Base-by-base conservation (phyloP, 2,888 invertebrate genomes). In the Zonitis immaculata region DNA sequence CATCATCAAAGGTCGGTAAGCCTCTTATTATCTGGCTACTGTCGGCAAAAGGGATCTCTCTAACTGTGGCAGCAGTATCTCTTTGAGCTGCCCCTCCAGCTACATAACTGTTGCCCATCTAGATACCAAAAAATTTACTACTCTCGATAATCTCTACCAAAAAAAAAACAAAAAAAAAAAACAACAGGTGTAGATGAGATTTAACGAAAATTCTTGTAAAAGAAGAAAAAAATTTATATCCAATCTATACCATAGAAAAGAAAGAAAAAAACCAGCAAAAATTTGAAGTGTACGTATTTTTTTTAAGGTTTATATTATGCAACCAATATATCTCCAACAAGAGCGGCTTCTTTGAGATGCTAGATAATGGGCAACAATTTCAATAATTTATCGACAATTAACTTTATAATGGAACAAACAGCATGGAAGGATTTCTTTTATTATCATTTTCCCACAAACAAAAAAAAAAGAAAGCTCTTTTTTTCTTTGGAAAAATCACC, bases 21-120 rank as follows among this genome's bases (percentile, higher is more conserved):
- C 69, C 74, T 72, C 73, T 74, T 73, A 74, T 74, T 74, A 74
- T 73, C 73, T n/a, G 70, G 74, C 74, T 74, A 74, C 74, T 74
- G 74, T 72, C 72, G 73, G 73, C 71, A 67, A 64, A 66, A 66
- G 63, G 66, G 63, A 66, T 67, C 65, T 65, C 59, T 47, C 54
- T 16, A 26, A 26, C 14, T 27, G 11, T 18, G 44, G 44, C 44
- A 45, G 18, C 39, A 35, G 28, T 12, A 26, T 20, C 45, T 20
- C 53, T 28, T n/a, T 6, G 20, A 43, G 35, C 45, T 51, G 47
- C 52, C 55, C 56, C 56, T 56, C 56, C 52, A 52, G 52, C 52
- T 4, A 1, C 22, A 22, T 22, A 5, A n/a, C n/a, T n/a, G n/a
- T n/a, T 5, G 22, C 22, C 22, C 22, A 22, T 22, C 22, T 22